These are phyloP conservation scores for Platyura marginata DNA, from an alignment of 1,140 invertebrate genomes.

Conservation along the genomic window DNA sequence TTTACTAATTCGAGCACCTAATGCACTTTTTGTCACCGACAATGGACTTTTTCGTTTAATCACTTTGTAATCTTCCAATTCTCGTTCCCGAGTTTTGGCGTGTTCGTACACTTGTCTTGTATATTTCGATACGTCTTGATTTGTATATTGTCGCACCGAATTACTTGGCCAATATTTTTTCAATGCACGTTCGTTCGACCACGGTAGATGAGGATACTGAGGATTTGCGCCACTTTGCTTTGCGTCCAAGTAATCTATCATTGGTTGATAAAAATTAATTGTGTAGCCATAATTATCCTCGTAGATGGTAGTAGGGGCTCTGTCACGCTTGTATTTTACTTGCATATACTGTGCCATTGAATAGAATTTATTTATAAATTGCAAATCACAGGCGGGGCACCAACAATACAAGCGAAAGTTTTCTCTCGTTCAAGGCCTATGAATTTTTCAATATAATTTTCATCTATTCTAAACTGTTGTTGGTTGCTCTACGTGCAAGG, in stretches of 20 bases:
- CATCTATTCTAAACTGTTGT: too few relatives aligned
- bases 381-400: too few relatives aligned
- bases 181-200: slow-evolving; percentile 47
- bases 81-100: not conserved
- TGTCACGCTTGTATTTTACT: too few relatives aligned
- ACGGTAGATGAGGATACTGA: slow-evolving; percentile 45
- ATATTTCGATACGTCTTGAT: slow-evolving; percentile 30
- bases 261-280: slow-evolving; percentile 64
- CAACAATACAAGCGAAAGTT: too few relatives aligned
- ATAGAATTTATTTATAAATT: too few relatives aligned
- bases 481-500: too few relatives aligned
- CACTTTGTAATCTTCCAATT: not conserved
- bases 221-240: slow-evolving; percentile 26
- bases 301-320: slow-evolving; percentile 29
- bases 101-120: not conserved
- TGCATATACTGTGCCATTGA: too few relatives aligned
- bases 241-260: slow-evolving; percentile 60
- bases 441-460: too few relatives aligned
- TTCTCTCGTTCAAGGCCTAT: too few relatives aligned
- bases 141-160: slow-evolving; percentile 35
- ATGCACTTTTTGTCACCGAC: slow-evolving; percentile 41
- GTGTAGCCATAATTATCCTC: slow-evolving; percentile 62
- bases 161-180: slow-evolving; percentile 34
- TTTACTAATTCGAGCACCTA: slow-evolving; percentile 41
- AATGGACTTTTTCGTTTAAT: slow-evolving; percentile 35